Base-by-base conservation (phyloP, 2,888 invertebrate genomes). In the Xestia ashworthii region DNA sequence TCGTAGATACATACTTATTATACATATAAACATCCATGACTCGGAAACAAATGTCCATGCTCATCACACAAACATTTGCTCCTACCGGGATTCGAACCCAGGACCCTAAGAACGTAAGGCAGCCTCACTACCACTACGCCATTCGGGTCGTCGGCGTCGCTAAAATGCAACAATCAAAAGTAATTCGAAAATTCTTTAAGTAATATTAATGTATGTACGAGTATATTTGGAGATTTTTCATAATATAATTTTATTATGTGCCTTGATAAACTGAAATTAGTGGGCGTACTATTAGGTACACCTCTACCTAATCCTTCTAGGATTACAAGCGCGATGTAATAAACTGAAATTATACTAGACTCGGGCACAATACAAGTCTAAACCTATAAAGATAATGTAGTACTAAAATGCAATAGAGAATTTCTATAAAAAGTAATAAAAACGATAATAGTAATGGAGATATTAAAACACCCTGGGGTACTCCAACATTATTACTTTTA, bases 131-230 rank as follows among this genome's bases (percentile, higher is more conserved):
- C n/a, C n/a, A n/a, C n/a, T n/a, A n/a, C n/a, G n/a, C n/a, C n/a
- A n/a, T n/a, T n/a, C n/a, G n/a, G n/a, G n/a, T n/a, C n/a, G n/a
- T n/a, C n/a, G n/a, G n/a, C n/a, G n/a, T n/a, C n/a, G n/a, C n/a
- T n/a, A n/a, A n/a, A n/a, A 73, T 75, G 71, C 85, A 77, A 86
- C 74, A 85, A 84, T 71, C 44, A 55, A 38, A 73, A 71, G 62
- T 71, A 19, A 74, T 80, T 73, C 53, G 8, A 62, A 67, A 25
- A 55, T 55, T 58, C 19, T 81, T 65, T 11, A 60, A 73, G 25
- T 62, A 60, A 41, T 12, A n/a, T 66, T 22, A 65, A 71, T 50
- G 22, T 44, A 38, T 46, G 38, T 11, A n/a, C n/a, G n/a, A n/a
- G n/a, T n/a, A 44, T 44, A 44, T 2, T 46, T 66, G 25, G 44